These are phyloP conservation scores for Clostera curtula DNA, from an alignment of 2,888 invertebrate genomes.

Conservation along the genomic window DNA sequence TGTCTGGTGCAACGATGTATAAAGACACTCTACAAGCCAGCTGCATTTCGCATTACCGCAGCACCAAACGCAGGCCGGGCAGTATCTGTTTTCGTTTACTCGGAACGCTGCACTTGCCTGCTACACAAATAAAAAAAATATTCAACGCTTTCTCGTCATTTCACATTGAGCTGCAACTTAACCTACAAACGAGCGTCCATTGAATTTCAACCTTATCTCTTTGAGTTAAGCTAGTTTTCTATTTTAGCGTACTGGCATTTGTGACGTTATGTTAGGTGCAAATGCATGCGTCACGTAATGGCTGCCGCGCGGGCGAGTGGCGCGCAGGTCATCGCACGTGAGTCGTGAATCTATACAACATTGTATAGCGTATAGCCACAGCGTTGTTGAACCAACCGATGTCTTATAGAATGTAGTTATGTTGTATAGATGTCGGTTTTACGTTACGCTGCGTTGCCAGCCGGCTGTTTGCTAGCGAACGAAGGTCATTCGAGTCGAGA, in stretches of 20 bases:
- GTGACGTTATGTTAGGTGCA: conserved; percentile 31
- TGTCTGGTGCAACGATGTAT: not conserved
- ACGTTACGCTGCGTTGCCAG: conserved; percentile 59
- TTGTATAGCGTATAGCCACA: conserved; percentile 30
- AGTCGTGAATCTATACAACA: conserved; percentile 31
- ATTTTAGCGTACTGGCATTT: conserved; percentile 19
- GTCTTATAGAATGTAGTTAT: conserved; percentile 23
- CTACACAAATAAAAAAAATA: conserved; percentile 60
- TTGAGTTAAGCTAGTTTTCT: conserved; percentile 23
- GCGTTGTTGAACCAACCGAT: conserved; percentile 44
- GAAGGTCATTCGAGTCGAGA: conserved; percentile 57
- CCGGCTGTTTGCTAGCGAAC: conserved; percentile 44
- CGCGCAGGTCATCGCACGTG: conserved; percentile 63
- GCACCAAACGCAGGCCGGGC: conserved; percentile 21
- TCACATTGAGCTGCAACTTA: conserved; percentile 25
- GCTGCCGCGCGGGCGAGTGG: conserved; percentile 36
- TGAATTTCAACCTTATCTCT: conserved; percentile 19
- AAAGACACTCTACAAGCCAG: conserved; percentile 19
- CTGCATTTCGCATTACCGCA: conserved; percentile 36
- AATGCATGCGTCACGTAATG: conserved; percentile 55
- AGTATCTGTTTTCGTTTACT: conserved; percentile 52
- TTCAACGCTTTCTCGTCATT: conserved; percentile 52
- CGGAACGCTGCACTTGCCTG: conserved; percentile 56
- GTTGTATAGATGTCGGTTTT: conserved; percentile 39
- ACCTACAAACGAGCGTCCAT: conserved; percentile 19